Base-by-base conservation (phyloP, 2,113 vertebrate genomes). In the Potamarius usumacintae region DNA sequence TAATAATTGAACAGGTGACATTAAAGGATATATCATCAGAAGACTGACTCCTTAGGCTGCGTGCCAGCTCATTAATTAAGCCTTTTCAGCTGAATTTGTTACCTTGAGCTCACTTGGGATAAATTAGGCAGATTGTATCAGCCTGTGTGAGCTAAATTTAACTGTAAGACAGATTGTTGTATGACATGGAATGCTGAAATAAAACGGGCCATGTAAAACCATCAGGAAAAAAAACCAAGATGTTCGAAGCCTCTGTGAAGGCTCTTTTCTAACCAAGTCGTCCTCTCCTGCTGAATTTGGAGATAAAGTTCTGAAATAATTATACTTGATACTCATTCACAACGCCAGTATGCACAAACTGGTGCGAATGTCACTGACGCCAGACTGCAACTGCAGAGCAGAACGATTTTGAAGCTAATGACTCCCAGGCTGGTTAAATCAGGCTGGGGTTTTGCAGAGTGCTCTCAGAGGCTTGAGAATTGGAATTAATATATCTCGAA, bases 71-170 rank as follows among this genome's bases (percentile, higher is more conserved):
- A 85, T 85, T 86, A 86, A 63, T 53, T 65, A 62, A 86, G 20
- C 60, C 14, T 63, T 86, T 79, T 55, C 48, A 67, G 48, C 74
- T 79, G 60, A 86, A 79, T 78, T 63, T 78, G 63, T 86, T 67
- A 86, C 76, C 60, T 55, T 79, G 10, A 53, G n/a, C 85, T 79
- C 76, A 55, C 85, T 63, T 86, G 85, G 76, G 85, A 86, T 34
- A 79, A 67, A 86, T 86, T 86, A 55, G 76, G 17, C 85, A 86
- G 60, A 79, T 86, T 85, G 74, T 77, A 20, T 62, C 25, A 63
- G 60, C 20, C 60, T 67, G n/a, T 84, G 60, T n/a, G 18, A 78
- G 58, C 85, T 86, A 79, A 79, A 67, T 67, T 79, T 50, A 79
- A 76, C 42, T n/a, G 30, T 18, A 18, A 30, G 84, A 85, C 72